Evolutionary conservation across 2,888 invertebrate species (phyloP).

Genomic region (Agrenia bidenticulata): DNA sequence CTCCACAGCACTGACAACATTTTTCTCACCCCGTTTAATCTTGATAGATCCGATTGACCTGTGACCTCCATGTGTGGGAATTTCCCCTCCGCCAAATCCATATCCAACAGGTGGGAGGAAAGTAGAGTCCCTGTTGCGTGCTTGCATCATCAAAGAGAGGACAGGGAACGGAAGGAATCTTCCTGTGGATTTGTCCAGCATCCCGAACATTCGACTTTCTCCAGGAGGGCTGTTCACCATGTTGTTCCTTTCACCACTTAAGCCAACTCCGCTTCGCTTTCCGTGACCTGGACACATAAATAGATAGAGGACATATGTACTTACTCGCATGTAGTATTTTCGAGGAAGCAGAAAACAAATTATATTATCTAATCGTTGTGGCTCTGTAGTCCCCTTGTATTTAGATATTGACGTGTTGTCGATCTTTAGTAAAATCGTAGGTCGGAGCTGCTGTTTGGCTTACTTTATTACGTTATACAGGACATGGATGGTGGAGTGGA

Average conservation of each 20-base stretch:
- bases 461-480: too few species aligned
- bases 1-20: background rate
- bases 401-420: too few species aligned
- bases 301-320: background rate
- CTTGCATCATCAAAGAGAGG: constrained; percentile 11
- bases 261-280: constrained; percentile 34
- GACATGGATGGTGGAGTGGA: too few species aligned
- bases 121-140: constrained; percentile 11
- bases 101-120: too few species aligned
- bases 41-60: too few species aligned
- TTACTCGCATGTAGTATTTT: too few species aligned
- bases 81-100: background rate
- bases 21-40: background rate
- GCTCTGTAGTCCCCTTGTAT: too few species aligned
- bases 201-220: background rate
- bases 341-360: too few species aligned
- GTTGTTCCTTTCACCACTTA: background rate
- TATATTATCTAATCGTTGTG: too few species aligned
- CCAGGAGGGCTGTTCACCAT: too few species aligned
- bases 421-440: too few species aligned
- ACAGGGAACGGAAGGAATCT: constrained; percentile 12
- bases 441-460: too few species aligned
- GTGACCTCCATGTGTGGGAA: background rate
- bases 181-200: background rate
- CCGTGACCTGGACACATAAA: constrained; percentile 42